phyloP scores from a whole-genome alignment of 2,113 vertebrate species.

The Osmerus mordax region DNA sequence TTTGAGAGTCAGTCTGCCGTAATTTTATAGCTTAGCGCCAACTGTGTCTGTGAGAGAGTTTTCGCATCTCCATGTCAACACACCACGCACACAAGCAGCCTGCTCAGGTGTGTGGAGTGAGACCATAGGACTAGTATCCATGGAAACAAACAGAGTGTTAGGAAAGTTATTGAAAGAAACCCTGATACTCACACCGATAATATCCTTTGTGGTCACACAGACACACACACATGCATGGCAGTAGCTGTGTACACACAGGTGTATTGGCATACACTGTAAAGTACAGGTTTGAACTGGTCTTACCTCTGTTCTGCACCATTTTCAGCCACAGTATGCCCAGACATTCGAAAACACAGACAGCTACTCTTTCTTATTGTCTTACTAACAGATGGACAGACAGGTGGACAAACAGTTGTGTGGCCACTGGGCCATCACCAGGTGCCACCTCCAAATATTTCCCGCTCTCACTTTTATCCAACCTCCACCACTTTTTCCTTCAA shows the following conservation, averaged over 20 bases:
- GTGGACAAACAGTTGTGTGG: slow-evolving; percentile 12
- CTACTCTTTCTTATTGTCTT: background rate
- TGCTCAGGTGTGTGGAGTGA: slow-evolving; percentile 28
- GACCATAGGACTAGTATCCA: slow-evolving; percentile 48
- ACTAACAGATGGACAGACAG: background rate
- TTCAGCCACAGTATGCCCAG: background rate
- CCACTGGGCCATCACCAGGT: slow-evolving; percentile 12
- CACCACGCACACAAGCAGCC: slow-evolving; percentile 3
- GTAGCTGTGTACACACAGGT: background rate
- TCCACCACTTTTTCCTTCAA: background rate
- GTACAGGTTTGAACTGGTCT: background rate
- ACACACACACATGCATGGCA: slow-evolving; percentile 2
- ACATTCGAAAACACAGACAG: background rate
- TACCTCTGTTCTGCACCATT: background rate
- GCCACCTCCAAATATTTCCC: background rate
- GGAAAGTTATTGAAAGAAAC: slow-evolving; percentile 52
- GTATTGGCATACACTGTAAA: slow-evolving; percentile 1
- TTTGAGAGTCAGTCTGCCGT: slow-evolving; percentile 10
- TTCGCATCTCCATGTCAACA: slow-evolving; percentile 31
- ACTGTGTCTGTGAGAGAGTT: slow-evolving; percentile 21
- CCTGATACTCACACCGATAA: slow-evolving; percentile 7
- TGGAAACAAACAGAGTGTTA: slow-evolving; percentile 55
- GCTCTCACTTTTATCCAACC: background rate
- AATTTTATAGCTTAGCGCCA: slow-evolving; percentile 26
- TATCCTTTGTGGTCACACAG: background rate